A percentile compares a stretch with the other conserved stretches of the same genome.
phyloP scores from a whole-genome alignment of 2,888 invertebrate genomes.

The Agonopterix arenella region DNA sequence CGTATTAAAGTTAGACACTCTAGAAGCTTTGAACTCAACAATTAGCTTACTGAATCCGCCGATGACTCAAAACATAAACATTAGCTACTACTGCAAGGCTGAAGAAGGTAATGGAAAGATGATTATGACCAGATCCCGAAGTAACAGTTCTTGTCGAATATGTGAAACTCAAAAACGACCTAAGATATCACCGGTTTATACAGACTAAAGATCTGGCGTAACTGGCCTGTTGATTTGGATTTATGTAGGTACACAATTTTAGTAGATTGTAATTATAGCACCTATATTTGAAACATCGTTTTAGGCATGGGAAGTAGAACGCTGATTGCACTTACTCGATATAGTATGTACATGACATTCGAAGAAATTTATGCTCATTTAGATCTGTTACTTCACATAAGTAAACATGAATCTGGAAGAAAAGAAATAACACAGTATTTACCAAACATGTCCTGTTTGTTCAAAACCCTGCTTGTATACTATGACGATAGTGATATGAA shows the following conservation, averaged over 20 bases:
- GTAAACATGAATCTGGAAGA: slow-evolving; percentile 32
- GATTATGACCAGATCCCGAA: background rate
- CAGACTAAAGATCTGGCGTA: slow-evolving; percentile 18
- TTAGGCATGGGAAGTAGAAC: slow-evolving; percentile 45
- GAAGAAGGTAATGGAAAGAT: slow-evolving; percentile 22
- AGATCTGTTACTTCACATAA: slow-evolving; percentile 41
- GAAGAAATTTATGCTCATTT: slow-evolving; percentile 49
- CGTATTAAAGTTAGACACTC: slow-evolving; percentile 31
- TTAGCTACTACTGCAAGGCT: slow-evolving; percentile 40
- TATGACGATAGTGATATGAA: slow-evolving; percentile 59
- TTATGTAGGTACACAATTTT: background rate
- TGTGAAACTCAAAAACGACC: slow-evolving; percentile 8
- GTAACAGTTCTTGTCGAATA: too few relatives aligned
- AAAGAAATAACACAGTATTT: slow-evolving; percentile 32
- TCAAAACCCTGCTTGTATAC: slow-evolving; percentile 44
- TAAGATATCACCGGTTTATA: slow-evolving; percentile 34
- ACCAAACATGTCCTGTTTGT: slow-evolving; percentile 36
- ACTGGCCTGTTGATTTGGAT: background rate
- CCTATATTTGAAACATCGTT: slow-evolving; percentile 10
- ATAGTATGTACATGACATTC: slow-evolving; percentile 48
- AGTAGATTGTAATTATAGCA: background rate
- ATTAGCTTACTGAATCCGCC: slow-evolving; percentile 41
- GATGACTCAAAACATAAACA: slow-evolving; percentile 26
- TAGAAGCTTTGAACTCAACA: slow-evolving; percentile 38
- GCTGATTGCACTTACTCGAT: slow-evolving; percentile 34